Evolutionary conservation across 2,888 invertebrate genomes (phyloP).

Genomic region (Bembecia ichneumoniformis): DNA sequence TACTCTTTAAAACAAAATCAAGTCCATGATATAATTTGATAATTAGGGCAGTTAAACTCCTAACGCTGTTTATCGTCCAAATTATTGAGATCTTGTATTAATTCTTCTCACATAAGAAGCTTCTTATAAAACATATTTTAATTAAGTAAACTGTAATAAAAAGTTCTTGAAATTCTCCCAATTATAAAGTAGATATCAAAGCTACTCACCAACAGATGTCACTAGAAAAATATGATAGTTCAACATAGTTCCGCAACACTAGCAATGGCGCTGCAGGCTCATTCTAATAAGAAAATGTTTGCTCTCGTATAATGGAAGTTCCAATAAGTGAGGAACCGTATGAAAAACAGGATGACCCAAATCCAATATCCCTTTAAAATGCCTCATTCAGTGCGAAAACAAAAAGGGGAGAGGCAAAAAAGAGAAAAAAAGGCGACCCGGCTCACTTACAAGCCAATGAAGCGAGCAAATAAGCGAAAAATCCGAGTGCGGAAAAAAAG

Average conservation of each 20-base stretch:
- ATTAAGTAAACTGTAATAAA: background rate
- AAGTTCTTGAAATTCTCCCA: too few species aligned
- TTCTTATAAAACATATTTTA: conserved; percentile 3
- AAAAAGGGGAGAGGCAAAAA: conserved; percentile 3
- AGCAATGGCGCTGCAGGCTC: conserved; percentile 10
- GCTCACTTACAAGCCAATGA: conserved; percentile 70
- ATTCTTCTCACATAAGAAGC: background rate
- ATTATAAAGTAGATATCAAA: too few species aligned
- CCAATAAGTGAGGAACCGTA: background rate
- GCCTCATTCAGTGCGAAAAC: conserved; percentile 11
- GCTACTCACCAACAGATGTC: conserved; percentile 28
- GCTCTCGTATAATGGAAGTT: background rate
- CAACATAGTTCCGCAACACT: conserved; percentile 12
- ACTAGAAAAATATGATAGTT: conserved; percentile 20
- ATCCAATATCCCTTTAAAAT: conserved; percentile 29
- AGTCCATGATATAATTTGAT: too few species aligned
- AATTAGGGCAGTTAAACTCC: too few species aligned
- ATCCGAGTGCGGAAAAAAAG: conserved; percentile 66
- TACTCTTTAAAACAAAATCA: too few species aligned
- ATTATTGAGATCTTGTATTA: too few species aligned
- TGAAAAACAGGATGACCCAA: conserved; percentile 33
- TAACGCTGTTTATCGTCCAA: too few species aligned
- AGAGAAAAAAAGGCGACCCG: conserved; percentile 29
- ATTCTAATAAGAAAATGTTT: conserved; percentile 21
- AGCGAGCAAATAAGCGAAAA: conserved; percentile 70